Conservation (phyloP, 2,888 invertebrate genomes). For the Julus scandinavius region DNA sequence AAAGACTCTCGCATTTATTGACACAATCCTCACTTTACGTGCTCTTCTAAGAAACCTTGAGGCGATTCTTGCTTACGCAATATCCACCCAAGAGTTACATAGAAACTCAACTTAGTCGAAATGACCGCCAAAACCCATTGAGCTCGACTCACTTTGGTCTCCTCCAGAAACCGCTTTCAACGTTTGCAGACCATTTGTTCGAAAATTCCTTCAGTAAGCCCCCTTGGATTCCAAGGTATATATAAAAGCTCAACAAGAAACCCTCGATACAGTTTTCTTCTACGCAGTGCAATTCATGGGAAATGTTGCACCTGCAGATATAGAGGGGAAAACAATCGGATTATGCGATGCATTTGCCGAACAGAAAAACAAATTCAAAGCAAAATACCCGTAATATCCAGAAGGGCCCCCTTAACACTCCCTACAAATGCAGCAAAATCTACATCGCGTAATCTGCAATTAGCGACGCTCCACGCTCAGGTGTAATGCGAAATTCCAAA, state of each 20-base stretch:
- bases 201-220: no score
- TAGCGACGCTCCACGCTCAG: not conserved
- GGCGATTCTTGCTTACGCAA: no score
- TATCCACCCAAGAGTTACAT: no score
- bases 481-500: not conserved
- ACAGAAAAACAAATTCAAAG: constrained; percentile 4
- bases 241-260: not conserved
- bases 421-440: not conserved
- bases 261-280: not conserved
- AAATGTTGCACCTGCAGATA: not conserved
- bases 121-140: no score
- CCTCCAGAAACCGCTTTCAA: no score
- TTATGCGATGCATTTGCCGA: not conserved
- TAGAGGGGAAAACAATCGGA: constrained; percentile 16
- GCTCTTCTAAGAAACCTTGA: no score
- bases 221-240: no score
- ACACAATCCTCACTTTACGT: no score
- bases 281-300: not conserved
- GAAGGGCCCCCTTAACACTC: not conserved
- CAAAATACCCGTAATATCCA: constrained; percentile 25
- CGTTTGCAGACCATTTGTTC: no score
- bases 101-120: no score
- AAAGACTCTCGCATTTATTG: no score
- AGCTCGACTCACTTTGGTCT: no score
- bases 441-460: constrained; percentile 20